Evolutionary conservation across 2,797 vertebrate species (phyloP), one percentile per base, ranked within the genome.

Genomic region (Catostomus latipinnis): DNA sequence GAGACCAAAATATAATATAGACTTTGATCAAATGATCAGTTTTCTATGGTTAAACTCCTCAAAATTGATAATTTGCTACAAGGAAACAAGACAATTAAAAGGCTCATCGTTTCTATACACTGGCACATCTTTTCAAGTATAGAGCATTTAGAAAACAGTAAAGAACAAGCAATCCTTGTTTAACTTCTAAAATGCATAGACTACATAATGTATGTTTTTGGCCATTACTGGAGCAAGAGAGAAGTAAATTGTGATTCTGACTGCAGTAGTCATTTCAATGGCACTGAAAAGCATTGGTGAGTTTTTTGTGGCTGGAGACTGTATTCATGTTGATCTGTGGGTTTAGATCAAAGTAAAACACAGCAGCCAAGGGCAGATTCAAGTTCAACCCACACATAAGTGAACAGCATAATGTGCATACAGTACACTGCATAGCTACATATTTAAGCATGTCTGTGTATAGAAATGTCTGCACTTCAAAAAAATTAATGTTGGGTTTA

Each of bases 221-320:
- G 12, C 52, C 12, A 1, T 11, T 53, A 4, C 8, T 53, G 4
- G 8, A 10, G 16, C 16, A 10, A 13, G 6, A 22, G 8, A 6
- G 8, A 22, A 18, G 4, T 12, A 11, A 62, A 43, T 43, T 45
- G 12, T 43, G 43, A 43, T 62, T 43, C 43, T 43, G 6, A 6
- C 18, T 22, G 48, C n/a, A 14, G 12, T 65, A 60, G 11, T 50
- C 8, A 65, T 54, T 66, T 6, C 10, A 11, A 46, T 34, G 53
- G 54, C 43, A 18, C n/a, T 74, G 63, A 16, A 53, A 65, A 54
- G 16, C 70, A 67, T 43, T 66, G 48, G 22, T 60, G 14, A 65
- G 49, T 57, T 12, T 75, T 81, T 60, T 60, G 70, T 81, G 63
- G 63, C 66, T 53, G 71, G 52, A 53, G 14, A 68, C 56, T 58